phyloP scores from a whole-genome alignment of 2,113 vertebrate genomes.

The Platichthys flesus region DNA sequence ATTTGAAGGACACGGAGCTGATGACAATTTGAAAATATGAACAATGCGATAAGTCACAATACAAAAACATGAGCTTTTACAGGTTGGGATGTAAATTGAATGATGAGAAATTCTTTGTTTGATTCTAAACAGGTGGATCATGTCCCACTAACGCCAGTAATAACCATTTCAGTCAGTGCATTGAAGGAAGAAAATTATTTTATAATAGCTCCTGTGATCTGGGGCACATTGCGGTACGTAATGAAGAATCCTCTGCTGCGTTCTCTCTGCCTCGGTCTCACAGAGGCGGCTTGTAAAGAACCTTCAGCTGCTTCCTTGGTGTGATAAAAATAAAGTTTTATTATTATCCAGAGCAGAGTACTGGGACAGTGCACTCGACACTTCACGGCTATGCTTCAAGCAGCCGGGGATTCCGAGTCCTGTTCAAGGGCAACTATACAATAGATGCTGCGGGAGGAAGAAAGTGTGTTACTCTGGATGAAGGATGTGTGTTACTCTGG shows the following conservation, averaged over 20 bases:
- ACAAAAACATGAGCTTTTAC: too few relatives aligned
- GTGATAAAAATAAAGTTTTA: slow-evolving; percentile 41
- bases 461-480: neutral
- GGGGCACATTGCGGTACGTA: neutral
- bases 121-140: too few relatives aligned
- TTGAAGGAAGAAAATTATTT: neutral
- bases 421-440: slow-evolving; percentile 36
- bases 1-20: neutral
- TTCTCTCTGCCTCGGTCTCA: neutral
- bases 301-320: slow-evolving; percentile 18
- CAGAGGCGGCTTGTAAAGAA: slow-evolving; percentile 13
- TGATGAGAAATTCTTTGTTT: too few relatives aligned
- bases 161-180: too few relatives aligned
- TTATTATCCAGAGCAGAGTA: neutral
- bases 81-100: too few relatives aligned
- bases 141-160: too few relatives aligned
- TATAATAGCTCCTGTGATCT: too few relatives aligned
- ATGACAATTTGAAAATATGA: neutral
- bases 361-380: neutral
- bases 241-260: neutral
- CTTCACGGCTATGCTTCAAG: neutral
- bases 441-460: slow-evolving; percentile 23
- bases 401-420: neutral
- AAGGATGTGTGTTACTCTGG: too few relatives aligned
- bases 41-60: too few relatives aligned